Conservation (phyloP, 2,797 vertebrate genomes). For the Falco concolor region DNA sequence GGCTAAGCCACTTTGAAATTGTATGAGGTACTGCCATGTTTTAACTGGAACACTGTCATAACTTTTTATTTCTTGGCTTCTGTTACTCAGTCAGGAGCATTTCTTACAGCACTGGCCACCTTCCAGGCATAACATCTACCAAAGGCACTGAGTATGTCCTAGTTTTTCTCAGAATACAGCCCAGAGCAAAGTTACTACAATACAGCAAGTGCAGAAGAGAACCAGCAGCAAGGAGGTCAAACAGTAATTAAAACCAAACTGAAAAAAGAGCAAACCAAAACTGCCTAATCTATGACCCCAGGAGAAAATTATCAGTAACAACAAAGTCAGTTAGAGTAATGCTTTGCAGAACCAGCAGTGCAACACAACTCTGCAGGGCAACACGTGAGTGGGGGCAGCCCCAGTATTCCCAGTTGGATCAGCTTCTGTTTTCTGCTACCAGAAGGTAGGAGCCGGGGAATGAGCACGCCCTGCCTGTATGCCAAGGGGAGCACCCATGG, state of each 20-base stretch:
- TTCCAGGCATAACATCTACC: constrained; percentile 59
- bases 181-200: neutral
- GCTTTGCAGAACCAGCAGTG: neutral
- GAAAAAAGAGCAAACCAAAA: neutral
- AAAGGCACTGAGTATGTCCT: constrained; percentile 18
- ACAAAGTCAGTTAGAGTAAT: neutral
- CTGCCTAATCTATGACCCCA: neutral
- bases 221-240: neutral
- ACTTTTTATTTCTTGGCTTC: constrained; percentile 38
- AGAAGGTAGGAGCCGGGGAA: neutral
- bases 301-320: neutral
- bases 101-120: constrained; percentile 40
- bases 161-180: constrained; percentile 57
- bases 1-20: neutral
- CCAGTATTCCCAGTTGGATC: neutral
- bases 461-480: neutral
- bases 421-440: neutral
- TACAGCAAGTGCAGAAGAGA: constrained; percentile 6
- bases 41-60: constrained; percentile 1
- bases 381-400: rapidly evolving
- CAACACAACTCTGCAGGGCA: neutral
- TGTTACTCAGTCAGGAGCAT: neutral
- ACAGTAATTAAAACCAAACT: constrained; percentile 13
- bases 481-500: rapidly evolving
- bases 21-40: constrained; percentile 4